Percentiles rank a stretch among this genome's conserved stretches.
Conservation (phyloP, 2,888 invertebrate species). For the Eupithecia vulgata region DNA sequence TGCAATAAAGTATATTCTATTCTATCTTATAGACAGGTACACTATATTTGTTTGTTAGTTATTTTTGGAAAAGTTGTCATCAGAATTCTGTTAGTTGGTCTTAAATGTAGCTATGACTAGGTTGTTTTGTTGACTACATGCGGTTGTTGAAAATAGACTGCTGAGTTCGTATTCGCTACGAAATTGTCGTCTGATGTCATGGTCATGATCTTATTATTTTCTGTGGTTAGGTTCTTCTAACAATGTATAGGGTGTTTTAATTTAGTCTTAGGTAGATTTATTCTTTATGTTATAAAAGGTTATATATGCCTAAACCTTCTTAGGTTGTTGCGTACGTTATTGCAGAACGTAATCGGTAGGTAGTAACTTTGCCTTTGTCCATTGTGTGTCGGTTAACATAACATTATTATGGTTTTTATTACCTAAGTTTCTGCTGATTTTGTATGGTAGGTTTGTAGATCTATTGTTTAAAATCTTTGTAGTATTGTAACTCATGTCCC, state of each 20-base stretch:
- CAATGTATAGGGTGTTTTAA: background rate
- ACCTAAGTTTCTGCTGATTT: background rate
- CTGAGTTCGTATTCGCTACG: background rate
- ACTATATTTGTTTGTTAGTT: too few species aligned
- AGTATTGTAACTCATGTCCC: background rate
- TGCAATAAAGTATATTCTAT: too few species aligned
- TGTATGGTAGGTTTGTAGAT: background rate
- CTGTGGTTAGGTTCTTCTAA: background rate
- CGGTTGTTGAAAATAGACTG: conserved; percentile 1
- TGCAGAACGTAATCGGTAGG: background rate
- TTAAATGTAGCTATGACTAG: background rate
- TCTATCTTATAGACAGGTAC: too few species aligned
- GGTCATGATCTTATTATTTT: conserved; percentile 2
- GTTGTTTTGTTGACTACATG: background rate
- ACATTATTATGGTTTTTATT: conserved; percentile 38
- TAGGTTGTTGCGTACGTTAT: background rate
- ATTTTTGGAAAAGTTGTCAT: background rate
- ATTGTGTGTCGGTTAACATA: conserved; percentile 40
- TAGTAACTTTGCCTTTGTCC: conserved; percentile 34
- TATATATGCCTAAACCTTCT: background rate
- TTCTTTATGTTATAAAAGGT: background rate
- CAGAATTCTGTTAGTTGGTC: background rate
- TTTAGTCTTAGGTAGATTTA: background rate
- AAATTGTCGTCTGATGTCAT: background rate
- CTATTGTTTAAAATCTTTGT: background rate